Percentiles rank a stretch among this genome's conserved stretches.
Evolutionary conservation across 2,797 vertebrate genomes (phyloP).

Genomic region (Hemibagrus guttatus): DNA sequence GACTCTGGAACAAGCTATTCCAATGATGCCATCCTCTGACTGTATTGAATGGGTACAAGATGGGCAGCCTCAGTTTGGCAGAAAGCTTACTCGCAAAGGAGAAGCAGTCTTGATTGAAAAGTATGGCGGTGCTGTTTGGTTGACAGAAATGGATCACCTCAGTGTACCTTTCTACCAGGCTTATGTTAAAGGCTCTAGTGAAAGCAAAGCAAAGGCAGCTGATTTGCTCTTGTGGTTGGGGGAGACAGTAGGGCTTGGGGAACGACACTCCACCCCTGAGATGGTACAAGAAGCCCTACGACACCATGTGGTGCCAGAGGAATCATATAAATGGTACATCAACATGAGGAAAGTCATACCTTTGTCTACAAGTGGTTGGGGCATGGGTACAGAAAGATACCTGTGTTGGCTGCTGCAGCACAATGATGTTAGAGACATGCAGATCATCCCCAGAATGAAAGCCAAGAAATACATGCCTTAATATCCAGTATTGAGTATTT

Average conservation of each 20-base stretch:
- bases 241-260: conserved; percentile 79
- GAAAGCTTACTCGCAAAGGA: conserved; percentile 80
- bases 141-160: conserved; percentile 82
- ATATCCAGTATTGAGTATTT: background rate
- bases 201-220: conserved; percentile 76
- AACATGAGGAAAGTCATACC: conserved; percentile 73
- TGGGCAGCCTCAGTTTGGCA: conserved; percentile 75
- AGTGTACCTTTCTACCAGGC: conserved; percentile 82
- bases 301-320: conserved; percentile 76
- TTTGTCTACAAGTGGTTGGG: conserved; percentile 80
- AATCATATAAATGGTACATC: conserved; percentile 80
- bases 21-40: conserved; percentile 76
- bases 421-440: conserved; percentile 76
- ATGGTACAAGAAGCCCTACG: conserved; percentile 74
- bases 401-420: conserved; percentile 81
- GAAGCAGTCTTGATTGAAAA: conserved; percentile 75
- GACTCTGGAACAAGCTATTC: conserved; percentile 74
- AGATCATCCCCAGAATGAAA: conserved; percentile 81
- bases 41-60: conserved; percentile 79
- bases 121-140: conserved; percentile 76
- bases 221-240: conserved; percentile 81
- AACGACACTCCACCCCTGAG: conserved; percentile 75
- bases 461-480: conserved; percentile 77
- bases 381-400: conserved; percentile 80
- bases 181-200: conserved; percentile 71